Evolutionary conservation across 2,888 invertebrate species (phyloP).

Genomic region (Heteromyza rotundicornis): DNA sequence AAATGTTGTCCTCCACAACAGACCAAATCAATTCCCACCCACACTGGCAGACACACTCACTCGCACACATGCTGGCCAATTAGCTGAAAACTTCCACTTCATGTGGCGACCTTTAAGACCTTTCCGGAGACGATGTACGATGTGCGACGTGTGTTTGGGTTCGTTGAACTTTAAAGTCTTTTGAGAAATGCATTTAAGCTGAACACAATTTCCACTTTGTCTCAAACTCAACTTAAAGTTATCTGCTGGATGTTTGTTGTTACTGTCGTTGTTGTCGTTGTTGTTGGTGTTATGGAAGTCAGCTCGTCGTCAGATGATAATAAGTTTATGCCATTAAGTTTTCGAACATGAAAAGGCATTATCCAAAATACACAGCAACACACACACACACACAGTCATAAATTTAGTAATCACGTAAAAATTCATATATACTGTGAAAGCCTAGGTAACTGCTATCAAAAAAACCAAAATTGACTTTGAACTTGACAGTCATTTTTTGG

Average conservation of each 20-base stretch:
- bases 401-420: neutral
- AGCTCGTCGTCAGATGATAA: conserved; percentile 2
- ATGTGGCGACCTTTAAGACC: neutral
- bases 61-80: too few species aligned
- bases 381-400: neutral
- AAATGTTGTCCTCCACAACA: too few species aligned
- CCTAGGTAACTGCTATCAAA: neutral
- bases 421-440: too few species aligned
- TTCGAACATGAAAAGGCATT: neutral
- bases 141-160: neutral
- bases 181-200: conserved; percentile 7
- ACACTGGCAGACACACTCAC: too few species aligned
- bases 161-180: neutral
- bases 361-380: neutral
- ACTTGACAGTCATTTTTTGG: conserved; percentile 18
- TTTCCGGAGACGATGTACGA: neutral
- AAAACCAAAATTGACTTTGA: conserved; percentile 17
- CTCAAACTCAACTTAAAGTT: too few species aligned
- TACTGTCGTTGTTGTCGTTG: too few species aligned
- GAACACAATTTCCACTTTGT: conserved; percentile 3
- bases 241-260: neutral
- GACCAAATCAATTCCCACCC: too few species aligned
- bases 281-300: too few species aligned
- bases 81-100: neutral
- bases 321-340: conserved; percentile 4